phyloP scores from a whole-genome alignment of 2,113 vertebrate genomes.

The Sinocyclocheilus anophthalmus region DNA sequence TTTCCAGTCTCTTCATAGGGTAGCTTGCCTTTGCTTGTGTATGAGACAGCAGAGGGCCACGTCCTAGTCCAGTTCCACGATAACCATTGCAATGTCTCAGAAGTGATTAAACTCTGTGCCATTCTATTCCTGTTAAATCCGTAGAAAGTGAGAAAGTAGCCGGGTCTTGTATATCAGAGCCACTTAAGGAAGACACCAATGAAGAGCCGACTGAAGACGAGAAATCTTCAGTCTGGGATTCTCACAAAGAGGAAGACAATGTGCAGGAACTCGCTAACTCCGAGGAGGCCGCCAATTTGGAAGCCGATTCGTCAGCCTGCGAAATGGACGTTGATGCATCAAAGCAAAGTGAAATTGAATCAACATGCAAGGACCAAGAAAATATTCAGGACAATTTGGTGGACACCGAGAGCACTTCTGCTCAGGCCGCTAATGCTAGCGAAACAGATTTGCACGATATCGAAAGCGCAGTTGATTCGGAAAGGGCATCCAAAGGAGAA shows the following conservation, averaged over 20 bases:
- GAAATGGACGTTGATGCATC: conserved; percentile 77
- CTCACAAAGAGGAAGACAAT: conserved; percentile 85
- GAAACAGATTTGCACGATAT: conserved; percentile 78
- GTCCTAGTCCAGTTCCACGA: conserved; percentile 92
- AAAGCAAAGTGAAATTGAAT: conserved; percentile 79
- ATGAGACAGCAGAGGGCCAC: conserved; percentile 82
- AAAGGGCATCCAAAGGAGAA: conserved; percentile 81
- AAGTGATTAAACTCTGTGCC: conserved; percentile 99
- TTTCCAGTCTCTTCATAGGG: conserved; percentile 81
- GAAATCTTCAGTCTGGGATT: conserved; percentile 78
- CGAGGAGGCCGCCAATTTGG: conserved; percentile 83
- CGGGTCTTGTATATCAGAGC: conserved; percentile 99
- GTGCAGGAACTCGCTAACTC: conserved; percentile 76
- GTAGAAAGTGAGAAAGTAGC: conserved; percentile 99
- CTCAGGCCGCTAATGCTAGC: conserved; percentile 84
- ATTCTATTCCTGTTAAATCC: conserved; percentile 99
- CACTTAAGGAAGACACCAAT: conserved; percentile 89
- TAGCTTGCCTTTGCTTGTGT: conserved; percentile 66
- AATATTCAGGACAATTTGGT: conserved; percentile 80
- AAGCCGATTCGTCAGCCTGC: conserved; percentile 76
- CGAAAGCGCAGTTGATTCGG: conserved; percentile 80
- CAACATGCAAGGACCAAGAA: conserved; percentile 79
- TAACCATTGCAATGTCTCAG: conserved; percentile 98
- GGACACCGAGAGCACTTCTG: conserved; percentile 82
- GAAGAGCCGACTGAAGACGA: conserved; percentile 86